These are phyloP conservation scores for Clamator glandarius DNA, from an alignment of 2,797 vertebrate species.

Conservation along the genomic window DNA sequence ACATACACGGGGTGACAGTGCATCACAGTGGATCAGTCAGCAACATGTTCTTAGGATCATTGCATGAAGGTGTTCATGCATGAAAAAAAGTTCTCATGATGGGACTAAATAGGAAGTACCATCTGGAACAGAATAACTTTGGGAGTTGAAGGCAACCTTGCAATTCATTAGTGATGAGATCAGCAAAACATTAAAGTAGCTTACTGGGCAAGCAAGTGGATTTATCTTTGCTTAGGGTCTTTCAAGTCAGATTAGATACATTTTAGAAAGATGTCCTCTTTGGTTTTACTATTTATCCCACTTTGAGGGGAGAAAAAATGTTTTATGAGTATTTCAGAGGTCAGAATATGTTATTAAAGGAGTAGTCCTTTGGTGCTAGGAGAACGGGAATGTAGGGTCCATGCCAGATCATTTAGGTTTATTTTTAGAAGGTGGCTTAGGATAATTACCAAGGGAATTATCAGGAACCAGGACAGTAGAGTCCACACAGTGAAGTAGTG, in stretches of 20 bases:
- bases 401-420: background rate
- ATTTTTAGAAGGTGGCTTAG: background rate
- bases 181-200: background rate
- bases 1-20: background rate
- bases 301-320: background rate
- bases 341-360: background rate
- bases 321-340: background rate
- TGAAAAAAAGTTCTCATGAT: background rate
- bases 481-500: background rate
- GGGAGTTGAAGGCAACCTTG: background rate
- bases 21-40: background rate
- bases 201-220: background rate
- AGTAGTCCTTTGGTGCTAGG: background rate
- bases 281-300: background rate
- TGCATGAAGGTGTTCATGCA: background rate
- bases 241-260: background rate
- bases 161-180: background rate
- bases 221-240: background rate
- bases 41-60: background rate
- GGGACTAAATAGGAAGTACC: background rate
- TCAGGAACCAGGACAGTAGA: background rate
- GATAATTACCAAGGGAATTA: background rate
- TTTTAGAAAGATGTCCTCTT: background rate
- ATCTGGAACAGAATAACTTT: background rate
- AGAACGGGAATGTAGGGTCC: background rate